These are phyloP conservation scores for Trichopria drosophilae DNA, from an alignment of 2,888 invertebrate genomes.

Conservation along the genomic window DNA sequence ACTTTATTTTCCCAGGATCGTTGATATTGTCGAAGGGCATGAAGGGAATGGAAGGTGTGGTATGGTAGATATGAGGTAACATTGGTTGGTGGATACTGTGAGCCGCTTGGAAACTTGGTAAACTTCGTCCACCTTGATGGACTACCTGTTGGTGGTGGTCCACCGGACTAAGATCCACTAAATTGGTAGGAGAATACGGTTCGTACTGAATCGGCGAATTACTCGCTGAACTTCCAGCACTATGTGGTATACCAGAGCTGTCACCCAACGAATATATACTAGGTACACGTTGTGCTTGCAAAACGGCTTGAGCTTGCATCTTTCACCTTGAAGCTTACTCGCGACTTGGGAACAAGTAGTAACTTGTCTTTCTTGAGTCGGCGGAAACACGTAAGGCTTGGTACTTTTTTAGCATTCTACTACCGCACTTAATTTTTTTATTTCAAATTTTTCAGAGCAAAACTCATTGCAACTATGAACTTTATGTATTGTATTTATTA, in stretches of 20 bases:
- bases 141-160: slow-evolving; percentile 36
- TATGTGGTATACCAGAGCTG: slow-evolving; percentile 49
- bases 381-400: too few relatives aligned
- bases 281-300: slow-evolving; percentile 40
- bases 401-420: too few relatives aligned
- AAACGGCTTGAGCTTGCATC: slow-evolving; percentile 45
- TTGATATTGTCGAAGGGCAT: not conserved
- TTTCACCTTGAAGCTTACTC: too few relatives aligned
- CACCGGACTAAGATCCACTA: not conserved
- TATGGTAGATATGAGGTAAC: slow-evolving; percentile 21
- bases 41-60: not conserved
- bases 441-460: too few relatives aligned
- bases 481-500: too few relatives aligned
- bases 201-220: slow-evolving; percentile 47
- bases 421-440: too few relatives aligned
- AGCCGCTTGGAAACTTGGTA: slow-evolving; percentile 35
- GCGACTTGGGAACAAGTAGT: too few relatives aligned
- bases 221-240: slow-evolving; percentile 51
- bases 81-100: slow-evolving; percentile 32
- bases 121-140: slow-evolving; percentile 41
- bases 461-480: too few relatives aligned
- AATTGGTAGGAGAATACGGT: slow-evolving; percentile 48
- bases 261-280: slow-evolving; percentile 44
- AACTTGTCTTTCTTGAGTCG: too few relatives aligned
- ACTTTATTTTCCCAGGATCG: not conserved